phyloP scores from a whole-genome alignment of 2,113 vertebrate genomes.

The Loxodonta africana region DNA sequence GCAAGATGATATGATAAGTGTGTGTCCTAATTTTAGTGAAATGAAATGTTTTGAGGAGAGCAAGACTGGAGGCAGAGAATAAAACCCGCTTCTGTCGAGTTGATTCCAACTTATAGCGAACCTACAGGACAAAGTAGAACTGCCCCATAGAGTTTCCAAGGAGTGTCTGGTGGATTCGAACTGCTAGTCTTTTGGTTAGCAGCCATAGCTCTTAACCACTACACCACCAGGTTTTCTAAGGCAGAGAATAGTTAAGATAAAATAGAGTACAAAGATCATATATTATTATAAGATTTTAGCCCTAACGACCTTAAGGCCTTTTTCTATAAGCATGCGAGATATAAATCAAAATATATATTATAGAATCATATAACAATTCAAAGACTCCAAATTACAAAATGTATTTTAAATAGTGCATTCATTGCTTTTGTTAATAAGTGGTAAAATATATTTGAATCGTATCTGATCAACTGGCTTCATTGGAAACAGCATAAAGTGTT shows the following conservation, averaged over 20 bases:
- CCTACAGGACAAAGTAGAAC: too few relatives aligned
- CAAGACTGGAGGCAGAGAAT: not conserved
- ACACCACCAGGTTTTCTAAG: not conserved
- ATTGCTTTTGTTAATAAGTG: not conserved
- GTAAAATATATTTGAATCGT: not conserved
- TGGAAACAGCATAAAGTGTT: not conserved
- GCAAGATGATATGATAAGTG: not conserved
- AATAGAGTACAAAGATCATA: not conserved
- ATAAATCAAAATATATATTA: not conserved
- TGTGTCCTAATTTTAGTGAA: not conserved
- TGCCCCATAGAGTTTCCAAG: too few relatives aligned
- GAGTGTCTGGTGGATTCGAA: too few relatives aligned
- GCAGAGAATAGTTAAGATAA: not conserved
- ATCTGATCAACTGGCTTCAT: not conserved
- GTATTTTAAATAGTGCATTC: not conserved
- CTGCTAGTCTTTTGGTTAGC: too few relatives aligned
- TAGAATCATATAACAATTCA: not conserved
- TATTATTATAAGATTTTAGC: not conserved
- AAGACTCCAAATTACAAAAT: not conserved
- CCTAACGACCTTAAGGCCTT: not conserved
- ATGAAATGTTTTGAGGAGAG: not conserved
- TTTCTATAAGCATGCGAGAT: not conserved
- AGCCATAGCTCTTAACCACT: too few relatives aligned
- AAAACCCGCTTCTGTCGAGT: not conserved
- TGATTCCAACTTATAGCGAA: too few relatives aligned